Base-by-base conservation (phyloP, 2,113 vertebrate genomes). In the Aleadryas rufinucha region DNA sequence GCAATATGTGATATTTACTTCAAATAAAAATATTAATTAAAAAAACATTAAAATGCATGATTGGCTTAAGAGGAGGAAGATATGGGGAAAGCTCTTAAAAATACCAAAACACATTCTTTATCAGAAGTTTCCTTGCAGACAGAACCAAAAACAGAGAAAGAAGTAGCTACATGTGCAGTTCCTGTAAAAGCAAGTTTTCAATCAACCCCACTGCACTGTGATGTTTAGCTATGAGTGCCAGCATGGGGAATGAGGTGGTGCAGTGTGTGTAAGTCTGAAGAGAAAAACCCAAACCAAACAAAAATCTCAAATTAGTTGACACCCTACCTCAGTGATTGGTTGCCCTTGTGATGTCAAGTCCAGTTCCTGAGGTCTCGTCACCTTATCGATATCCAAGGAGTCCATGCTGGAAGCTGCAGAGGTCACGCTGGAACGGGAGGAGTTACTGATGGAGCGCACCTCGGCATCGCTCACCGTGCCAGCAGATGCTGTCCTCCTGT, bases 401-500 rank as follows among this genome's bases (percentile, higher is more conserved):
- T 99, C 99, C 99, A 99, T 99, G 97, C 99, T 99, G 91, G 99
- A 99, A 22, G 99, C 99, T 11, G 98, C 99, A 4, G 99, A 99
- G 64, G 99, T 99, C 16, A 99, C 95, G 68, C 99, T 99, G 75
- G 99, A 99, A 37, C 99, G 98, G 77, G 99, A 99, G 45, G 99
- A 99, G 95, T 99, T 99, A 92, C 99, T 98, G 31, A 99, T 93
- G 11, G 99, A 99, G 23, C 95, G 97, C 3, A 98, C 98, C 16
- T 99, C 99, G 63, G 98, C 98, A 88, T 99, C 99, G n/a, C 98
- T 99, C 97, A 99, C 98, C 1, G 98, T 97, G n/a, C 99, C 99
- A n/a, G 98, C 98, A 3, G 99, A 99, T 1, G 99, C 99, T 3
- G 99, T 99, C 96, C 99, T 98, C 68, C 99, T 98, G 97, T 99